Evolutionary conservation across 2,888 invertebrate species (phyloP), one percentile per base, ranked within the genome.

Genomic region (Odontomyia ornata): DNA sequence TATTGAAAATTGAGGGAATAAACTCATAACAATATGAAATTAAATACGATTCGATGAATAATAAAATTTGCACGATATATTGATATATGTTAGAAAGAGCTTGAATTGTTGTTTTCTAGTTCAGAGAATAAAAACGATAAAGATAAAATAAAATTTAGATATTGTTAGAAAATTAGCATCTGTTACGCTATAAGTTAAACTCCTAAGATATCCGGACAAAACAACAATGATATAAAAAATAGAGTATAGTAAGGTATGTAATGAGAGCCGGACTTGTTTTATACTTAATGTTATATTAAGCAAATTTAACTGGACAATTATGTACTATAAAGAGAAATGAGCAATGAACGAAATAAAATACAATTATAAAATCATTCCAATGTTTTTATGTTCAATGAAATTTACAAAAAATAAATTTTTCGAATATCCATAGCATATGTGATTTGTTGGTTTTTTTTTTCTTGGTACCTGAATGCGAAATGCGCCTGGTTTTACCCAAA

Each of bases 41-140:
- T 5, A 36, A 9, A 36, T 36, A 36, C 9, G 9, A 36, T 36
- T 9, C 3, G 36, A 36, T 5, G 3, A 36, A 36, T 36, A 9
- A 36, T 36, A 36, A 36, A 36, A 36, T 36, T 36, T 36, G 36
- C 36, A 36, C 36, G 36, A 36, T 36, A 36, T 36, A 28, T 56
- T 57, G 21, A 75, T 62, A 62, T 75, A 30, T 47, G 30, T 64
- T 75, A 75, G 75, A 62, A 75, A 27, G 75, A 75, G 75, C 75
- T 75, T 75, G 64, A 60, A 75, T 43, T 64, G 64, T 75, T 73
- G 28, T 57, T 57, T 72, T 57, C 30, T 28, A 57, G 43, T 15
- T 57, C 4, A 36, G 1, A 60, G 5, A 25, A n/a, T n/a, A n/a
- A 23, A 52, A 15, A 36, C 36, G 36, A n/a, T 36, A 36, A 36